phyloP scores from a whole-genome alignment of 2,888 invertebrate species.

The Drosophila helvetica region DNA sequence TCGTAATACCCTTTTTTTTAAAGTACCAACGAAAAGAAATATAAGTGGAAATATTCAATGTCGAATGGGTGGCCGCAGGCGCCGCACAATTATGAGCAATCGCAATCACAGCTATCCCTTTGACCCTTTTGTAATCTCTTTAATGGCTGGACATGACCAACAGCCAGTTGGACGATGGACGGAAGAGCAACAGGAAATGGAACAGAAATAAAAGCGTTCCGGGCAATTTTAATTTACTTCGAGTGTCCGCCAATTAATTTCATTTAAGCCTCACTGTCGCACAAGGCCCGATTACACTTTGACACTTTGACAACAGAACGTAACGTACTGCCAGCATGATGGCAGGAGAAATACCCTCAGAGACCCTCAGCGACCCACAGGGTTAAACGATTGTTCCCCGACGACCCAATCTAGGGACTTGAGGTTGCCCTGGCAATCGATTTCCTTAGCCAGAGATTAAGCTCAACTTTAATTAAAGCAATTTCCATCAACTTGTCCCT shows the following conservation, averaged over 20 bases:
- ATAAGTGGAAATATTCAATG: constrained; percentile 13
- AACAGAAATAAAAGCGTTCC: constrained; percentile 33
- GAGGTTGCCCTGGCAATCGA: constrained; percentile 34
- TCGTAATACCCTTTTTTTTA: neutral
- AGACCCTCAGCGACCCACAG: neutral
- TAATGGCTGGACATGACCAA: constrained; percentile 41
- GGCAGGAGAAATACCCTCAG: constrained; percentile 1
- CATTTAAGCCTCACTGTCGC: constrained; percentile 68
- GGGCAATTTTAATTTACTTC: constrained; percentile 72
- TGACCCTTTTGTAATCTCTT: constrained; percentile 76
- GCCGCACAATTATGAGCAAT: constrained; percentile 72
- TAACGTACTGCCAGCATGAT: neutral
- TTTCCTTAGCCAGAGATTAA: constrained; percentile 11
- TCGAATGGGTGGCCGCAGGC: constrained; percentile 56
- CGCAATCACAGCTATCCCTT: constrained; percentile 59
- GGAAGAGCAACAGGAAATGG: constrained; percentile 15
- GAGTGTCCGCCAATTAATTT: constrained; percentile 76
- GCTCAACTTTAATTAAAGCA: constrained; percentile 34
- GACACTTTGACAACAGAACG: constrained; percentile 71
- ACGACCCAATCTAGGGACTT: constrained; percentile 2
- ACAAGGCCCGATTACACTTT: constrained; percentile 66
- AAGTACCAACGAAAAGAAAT: neutral
- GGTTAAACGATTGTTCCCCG: neutral
- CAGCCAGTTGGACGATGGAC: constrained; percentile 38
- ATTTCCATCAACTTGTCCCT: neutral